phyloP scores from a whole-genome alignment of 2,113 vertebrate genomes.

The Paralichthys olivaceus region DNA sequence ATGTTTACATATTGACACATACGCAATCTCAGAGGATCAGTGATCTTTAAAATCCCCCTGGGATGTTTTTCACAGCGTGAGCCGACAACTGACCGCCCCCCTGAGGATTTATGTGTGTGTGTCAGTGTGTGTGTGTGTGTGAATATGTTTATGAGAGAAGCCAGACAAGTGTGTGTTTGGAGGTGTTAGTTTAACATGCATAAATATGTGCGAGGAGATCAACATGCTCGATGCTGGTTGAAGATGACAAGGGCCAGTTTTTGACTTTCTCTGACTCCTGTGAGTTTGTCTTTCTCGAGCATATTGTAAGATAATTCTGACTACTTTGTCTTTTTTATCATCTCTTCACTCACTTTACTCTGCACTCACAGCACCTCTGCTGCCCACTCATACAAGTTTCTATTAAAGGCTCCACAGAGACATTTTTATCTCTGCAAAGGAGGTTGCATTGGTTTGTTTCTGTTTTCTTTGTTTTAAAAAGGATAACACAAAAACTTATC shows the following conservation, averaged over 20 bases:
- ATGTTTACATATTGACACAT: constrained; percentile 75
- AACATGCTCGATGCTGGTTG: constrained; percentile 7
- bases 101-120: constrained; percentile 39
- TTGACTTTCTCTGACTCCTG: background rate
- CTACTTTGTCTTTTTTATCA: background rate
- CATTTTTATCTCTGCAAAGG: background rate
- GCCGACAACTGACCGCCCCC: constrained; percentile 31
- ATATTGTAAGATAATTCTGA: background rate
- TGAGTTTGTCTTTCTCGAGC: background rate
- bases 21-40: constrained; percentile 70
- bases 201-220: constrained; percentile 30
- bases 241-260: constrained; percentile 1
- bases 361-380: background rate
- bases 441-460: background rate
- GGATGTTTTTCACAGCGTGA: constrained; percentile 73
- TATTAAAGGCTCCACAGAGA: background rate
- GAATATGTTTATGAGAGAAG: constrained; percentile 10
- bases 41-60: constrained; percentile 60
- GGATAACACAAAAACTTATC: background rate
- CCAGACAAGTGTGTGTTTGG: constrained; percentile 21
- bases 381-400: background rate
- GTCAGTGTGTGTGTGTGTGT: constrained; percentile 8
- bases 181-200: constrained; percentile 23
- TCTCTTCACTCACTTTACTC: background rate
- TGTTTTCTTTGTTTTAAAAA: background rate